phyloP scores from a whole-genome alignment of 1,140 invertebrate species.

The Laupala kohalensis region DNA sequence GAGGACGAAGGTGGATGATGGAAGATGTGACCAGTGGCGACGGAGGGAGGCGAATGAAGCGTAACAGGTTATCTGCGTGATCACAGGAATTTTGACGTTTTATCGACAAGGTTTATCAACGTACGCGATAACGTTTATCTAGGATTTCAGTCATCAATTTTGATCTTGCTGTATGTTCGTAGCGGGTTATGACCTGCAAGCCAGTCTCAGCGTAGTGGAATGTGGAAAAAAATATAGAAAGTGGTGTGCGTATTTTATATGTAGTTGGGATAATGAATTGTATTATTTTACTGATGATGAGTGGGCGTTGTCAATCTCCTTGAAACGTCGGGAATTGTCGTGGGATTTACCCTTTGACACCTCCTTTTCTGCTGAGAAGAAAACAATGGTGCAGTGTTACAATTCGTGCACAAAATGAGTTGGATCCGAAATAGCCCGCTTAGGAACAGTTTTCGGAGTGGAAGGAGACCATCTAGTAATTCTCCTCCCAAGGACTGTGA shows the following conservation, averaged over 20 bases:
- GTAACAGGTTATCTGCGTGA: not conserved
- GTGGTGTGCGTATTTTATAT: too few species aligned
- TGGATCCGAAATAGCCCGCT: constrained; percentile 23
- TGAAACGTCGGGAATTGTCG: not conserved
- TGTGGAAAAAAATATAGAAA: too few species aligned
- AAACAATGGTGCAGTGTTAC: not conserved
- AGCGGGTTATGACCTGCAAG: too few species aligned
- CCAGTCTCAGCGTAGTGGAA: too few species aligned
- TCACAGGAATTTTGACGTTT: not conserved
- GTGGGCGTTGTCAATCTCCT: not conserved
- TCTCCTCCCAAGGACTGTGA: constrained; percentile 44
- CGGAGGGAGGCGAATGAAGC: too few species aligned
- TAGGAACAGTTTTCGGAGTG: constrained; percentile 18
- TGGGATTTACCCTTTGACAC: not conserved
- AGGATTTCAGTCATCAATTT: too few species aligned
- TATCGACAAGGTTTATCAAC: not conserved
- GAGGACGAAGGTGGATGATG: too few species aligned
- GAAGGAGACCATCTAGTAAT: constrained; percentile 17
- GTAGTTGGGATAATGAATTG: too few species aligned
- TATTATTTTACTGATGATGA: not conserved
- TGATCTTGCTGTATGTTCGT: too few species aligned
- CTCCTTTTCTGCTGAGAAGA: not conserved
- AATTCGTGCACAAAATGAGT: constrained; percentile 19
- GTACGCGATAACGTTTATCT: too few species aligned
- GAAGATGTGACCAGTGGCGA: too few species aligned